Base-by-base conservation (phyloP, 2,113 vertebrate genomes). In the Triplophysa dalaica region DNA sequence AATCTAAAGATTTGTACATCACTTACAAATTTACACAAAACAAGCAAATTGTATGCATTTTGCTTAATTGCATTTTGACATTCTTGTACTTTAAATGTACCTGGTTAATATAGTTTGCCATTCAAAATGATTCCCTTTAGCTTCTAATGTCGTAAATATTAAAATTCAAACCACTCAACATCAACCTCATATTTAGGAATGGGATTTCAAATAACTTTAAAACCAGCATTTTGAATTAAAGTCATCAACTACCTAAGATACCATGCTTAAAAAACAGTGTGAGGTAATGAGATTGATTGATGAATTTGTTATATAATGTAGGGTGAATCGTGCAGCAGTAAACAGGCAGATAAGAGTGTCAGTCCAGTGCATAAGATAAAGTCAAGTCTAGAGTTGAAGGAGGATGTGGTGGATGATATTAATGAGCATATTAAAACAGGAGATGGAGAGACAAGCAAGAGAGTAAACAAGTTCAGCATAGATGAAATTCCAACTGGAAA, bases 391-490 rank as follows among this genome's bases (percentile, higher is more conserved):
- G 33, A 38, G 54, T 56, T 26, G 45, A 70, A 48, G 19, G 54
- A 26, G 41, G 77, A 38, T 70, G 50, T 43, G 50, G 14, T 50
- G 79, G 24, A 50, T 48, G 33, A 74, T 84, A 82, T 80, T 78
- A 77, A 84, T 78, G 73, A 77, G 73, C 67, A 70, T 80, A 84
- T 86, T 63, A 81, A 84, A 86, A 73, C 41, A 70, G 67, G 58
- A 78, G 82, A 80, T 78, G 56, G 73, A n/a, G 58, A 77, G 85
- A 82, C 29, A 24, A 54, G 66, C 14, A 50, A 52, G 61, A 82
- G 76, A 79, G 84, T 82, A 86, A 86, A 77, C 82, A 86, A 56
- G 29, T 76, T 78, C 54, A 64, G 62, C 85, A 84, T 84, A 69
- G 72, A 68, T 80, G 62, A 82, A 41, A 86, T 86, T 86, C 82